Percentiles rank a stretch among this genome's conserved stretches.
Conservation (phyloP, 2,888 invertebrate species). For the Nephrotoma guestfalica region DNA sequence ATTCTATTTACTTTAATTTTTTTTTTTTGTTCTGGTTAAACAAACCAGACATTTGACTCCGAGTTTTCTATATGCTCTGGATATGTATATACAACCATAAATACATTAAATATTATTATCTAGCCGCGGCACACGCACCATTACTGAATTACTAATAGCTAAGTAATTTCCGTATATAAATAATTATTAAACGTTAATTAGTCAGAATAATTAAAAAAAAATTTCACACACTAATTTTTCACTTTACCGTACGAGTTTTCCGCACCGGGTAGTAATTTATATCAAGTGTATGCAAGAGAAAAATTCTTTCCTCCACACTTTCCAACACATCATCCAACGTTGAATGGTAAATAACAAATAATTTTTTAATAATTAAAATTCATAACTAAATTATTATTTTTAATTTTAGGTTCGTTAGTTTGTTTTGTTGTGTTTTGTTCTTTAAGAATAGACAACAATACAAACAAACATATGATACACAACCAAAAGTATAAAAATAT, state of each 20-base stretch:
- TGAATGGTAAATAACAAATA: background rate
- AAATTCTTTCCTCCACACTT: background rate
- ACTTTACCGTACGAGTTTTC: background rate
- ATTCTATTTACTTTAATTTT: background rate
- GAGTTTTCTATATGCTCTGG: background rate
- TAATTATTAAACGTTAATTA: background rate
- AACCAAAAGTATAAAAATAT: background rate
- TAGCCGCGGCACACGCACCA: background rate
- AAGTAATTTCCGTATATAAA: background rate
- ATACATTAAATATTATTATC: background rate
- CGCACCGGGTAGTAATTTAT: background rate
- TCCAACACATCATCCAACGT: background rate
- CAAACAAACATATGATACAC: background rate
- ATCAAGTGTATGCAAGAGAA: background rate
- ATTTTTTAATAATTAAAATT: background rate
- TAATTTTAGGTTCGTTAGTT: background rate
- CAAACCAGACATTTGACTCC: background rate
- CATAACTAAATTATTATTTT: background rate
- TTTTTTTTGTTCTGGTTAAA: background rate
- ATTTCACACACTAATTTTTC: background rate
- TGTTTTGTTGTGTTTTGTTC: background rate
- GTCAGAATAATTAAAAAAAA: background rate
- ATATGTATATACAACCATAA: background rate
- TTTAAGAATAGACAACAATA: background rate
- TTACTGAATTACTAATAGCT: background rate